These are phyloP conservation scores for Archocentrus centrarchus DNA, from an alignment of 2,113 vertebrate species.

Conservation along the genomic window DNA sequence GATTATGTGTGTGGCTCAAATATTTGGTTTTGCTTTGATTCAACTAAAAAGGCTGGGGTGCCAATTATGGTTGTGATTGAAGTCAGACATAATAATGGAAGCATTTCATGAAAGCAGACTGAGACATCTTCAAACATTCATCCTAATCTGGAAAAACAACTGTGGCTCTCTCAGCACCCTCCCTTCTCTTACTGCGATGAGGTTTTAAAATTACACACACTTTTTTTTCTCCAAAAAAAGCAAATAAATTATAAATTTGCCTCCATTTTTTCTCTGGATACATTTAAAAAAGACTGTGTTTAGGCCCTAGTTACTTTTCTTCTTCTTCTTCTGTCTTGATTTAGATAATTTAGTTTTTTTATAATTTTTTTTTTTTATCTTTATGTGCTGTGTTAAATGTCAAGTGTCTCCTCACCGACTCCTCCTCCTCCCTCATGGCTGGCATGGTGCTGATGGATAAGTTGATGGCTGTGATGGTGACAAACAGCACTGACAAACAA, in stretches of 20 bases:
- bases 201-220: not conserved
- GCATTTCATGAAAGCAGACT: slow-evolving; percentile 29
- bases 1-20: not conserved
- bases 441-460: slow-evolving; percentile 99
- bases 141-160: not conserved
- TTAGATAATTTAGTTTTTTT: not conserved
- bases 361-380: not conserved
- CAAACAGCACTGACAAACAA: slow-evolving; percentile 95
- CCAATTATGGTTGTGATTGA: slow-evolving; percentile 31
- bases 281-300: not conserved
- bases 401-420: slow-evolving; percentile 84
- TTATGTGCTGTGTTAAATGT: not conserved
- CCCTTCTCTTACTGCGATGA: not conserved
- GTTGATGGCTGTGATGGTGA: slow-evolving; percentile 97
- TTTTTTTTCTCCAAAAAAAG: slow-evolving; percentile 11
- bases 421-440: slow-evolving; percentile 93
- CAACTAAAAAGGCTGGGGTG: slow-evolving; percentile 1
- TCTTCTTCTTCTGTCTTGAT: not conserved
- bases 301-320: not conserved
- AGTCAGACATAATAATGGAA: slow-evolving; percentile 41
- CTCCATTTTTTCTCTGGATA: not conserved
- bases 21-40: slow-evolving; percentile 11
- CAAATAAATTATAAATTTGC: not conserved
- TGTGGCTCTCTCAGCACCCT: not conserved
- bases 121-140: slow-evolving; percentile 18